These are phyloP conservation scores for Lochmaea crataegi DNA, from an alignment of 2,888 invertebrate species.

Conservation along the genomic window DNA sequence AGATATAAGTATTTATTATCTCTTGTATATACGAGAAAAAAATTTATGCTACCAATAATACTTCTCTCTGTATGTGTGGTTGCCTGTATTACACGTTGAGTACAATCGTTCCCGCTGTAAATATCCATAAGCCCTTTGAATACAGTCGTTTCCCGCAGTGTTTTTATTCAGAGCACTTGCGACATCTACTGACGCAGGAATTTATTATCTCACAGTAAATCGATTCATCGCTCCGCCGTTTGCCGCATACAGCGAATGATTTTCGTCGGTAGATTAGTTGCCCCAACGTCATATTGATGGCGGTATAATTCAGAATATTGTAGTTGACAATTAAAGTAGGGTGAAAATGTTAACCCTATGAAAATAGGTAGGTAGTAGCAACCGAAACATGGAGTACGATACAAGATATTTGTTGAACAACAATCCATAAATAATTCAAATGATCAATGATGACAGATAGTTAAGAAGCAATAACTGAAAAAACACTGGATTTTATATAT, in stretches of 20 bases:
- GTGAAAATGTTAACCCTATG: slow-evolving; percentile 11
- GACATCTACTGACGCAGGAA: neutral
- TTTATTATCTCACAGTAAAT: neutral
- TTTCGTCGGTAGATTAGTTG: neutral
- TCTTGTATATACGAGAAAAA: too few species aligned
- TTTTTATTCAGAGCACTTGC: neutral
- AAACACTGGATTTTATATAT: slow-evolving; percentile 8
- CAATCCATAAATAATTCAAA: slow-evolving; percentile 21
- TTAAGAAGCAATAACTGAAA: slow-evolving; percentile 18
- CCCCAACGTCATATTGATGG: slow-evolving; percentile 6
- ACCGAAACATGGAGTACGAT: slow-evolving; percentile 26
- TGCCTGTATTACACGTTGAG: too few species aligned
- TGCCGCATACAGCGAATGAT: neutral
- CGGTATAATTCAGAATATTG: slow-evolving; percentile 9
- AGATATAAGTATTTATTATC: too few species aligned
- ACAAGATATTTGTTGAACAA: slow-evolving; percentile 16
- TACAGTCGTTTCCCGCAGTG: too few species aligned
- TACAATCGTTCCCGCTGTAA: too few species aligned
- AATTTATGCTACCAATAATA: too few species aligned
- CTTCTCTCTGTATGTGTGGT: too few species aligned
- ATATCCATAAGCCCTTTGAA: too few species aligned
- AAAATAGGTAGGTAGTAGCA: slow-evolving; percentile 29
- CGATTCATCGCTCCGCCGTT: neutral
- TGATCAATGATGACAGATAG: slow-evolving; percentile 20
- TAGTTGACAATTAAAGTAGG: slow-evolving; percentile 10